Evolutionary conservation across 2,797 vertebrate species (phyloP).

Genomic region (Menidia menidia): DNA sequence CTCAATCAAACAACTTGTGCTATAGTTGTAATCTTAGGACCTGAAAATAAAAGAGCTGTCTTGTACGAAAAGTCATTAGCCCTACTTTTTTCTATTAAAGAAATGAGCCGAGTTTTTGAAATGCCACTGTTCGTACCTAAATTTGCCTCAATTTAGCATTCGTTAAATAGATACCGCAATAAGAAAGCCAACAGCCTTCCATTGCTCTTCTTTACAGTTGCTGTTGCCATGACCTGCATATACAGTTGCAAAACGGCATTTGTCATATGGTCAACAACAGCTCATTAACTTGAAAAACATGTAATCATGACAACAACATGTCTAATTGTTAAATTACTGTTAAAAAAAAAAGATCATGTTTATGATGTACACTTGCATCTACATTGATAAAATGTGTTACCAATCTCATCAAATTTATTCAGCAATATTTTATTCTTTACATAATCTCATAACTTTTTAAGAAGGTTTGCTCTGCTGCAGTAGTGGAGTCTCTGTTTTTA

Average conservation of each 20-base stretch:
- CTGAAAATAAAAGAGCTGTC: background rate
- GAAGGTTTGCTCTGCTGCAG: background rate
- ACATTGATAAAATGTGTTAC: conserved; percentile 2
- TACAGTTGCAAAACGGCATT: conserved; percentile 13
- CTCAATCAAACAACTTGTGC: background rate
- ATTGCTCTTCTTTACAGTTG: background rate
- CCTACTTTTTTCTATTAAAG: background rate
- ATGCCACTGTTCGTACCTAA: background rate
- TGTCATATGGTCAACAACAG: conserved; percentile 39
- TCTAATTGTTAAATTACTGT: conserved; percentile 47
- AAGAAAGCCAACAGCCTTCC: background rate
- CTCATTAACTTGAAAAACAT: conserved; percentile 51
- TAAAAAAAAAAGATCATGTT: conserved; percentile 21
- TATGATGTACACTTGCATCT: conserved; percentile 22
- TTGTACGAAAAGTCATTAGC: background rate
- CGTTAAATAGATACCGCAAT: background rate
- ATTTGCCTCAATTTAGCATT: background rate
- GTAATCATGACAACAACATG: conserved; percentile 55
- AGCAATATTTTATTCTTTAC: background rate
- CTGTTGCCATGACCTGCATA: conserved; percentile 7
- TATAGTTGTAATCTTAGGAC: background rate
- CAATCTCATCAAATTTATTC: conserved; percentile 1
- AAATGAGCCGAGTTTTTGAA: background rate
- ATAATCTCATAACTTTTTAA: conserved; percentile 3
- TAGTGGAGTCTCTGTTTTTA: background rate